Percentiles rank a stretch among this genome's conserved stretches.
phyloP scores from a whole-genome alignment of 1,140 invertebrate genomes.

The Calephelis nemesis region DNA sequence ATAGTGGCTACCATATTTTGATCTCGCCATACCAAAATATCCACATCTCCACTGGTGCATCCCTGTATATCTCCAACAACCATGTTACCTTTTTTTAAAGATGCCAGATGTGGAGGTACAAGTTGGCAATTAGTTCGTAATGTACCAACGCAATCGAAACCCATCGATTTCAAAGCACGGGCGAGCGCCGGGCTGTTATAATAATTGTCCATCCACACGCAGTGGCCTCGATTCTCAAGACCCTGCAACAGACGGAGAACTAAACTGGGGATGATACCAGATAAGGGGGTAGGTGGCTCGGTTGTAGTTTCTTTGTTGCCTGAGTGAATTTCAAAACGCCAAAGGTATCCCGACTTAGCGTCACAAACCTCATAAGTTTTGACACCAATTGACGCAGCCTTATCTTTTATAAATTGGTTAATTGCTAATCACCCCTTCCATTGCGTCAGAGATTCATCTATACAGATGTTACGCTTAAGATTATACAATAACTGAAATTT shows the following conservation, averaged over 20 bases:
- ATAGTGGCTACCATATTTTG: slow-evolving; percentile 20
- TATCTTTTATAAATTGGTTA: too few species aligned
- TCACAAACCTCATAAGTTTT: too few species aligned
- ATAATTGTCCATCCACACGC: slow-evolving; percentile 1
- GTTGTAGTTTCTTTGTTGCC: too few species aligned
- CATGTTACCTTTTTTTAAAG: slow-evolving; percentile 6
- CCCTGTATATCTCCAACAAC: background rate
- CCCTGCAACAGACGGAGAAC: background rate
- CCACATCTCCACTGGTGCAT: slow-evolving; percentile 19
- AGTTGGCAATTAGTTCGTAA: background rate
- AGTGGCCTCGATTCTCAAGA: slow-evolving; percentile 1
- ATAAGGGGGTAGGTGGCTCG: too few species aligned
- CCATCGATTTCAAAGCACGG: background rate
- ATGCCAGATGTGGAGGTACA: background rate
- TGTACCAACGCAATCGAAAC: slow-evolving; percentile 5
- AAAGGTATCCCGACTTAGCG: too few species aligned
- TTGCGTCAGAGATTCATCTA: too few species aligned
- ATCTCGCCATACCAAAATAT: slow-evolving; percentile 27
- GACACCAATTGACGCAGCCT: too few species aligned
- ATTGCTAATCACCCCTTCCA: too few species aligned
- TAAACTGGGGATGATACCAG: too few species aligned
- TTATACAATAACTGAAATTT: too few species aligned
- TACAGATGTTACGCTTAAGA: too few species aligned
- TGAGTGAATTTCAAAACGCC: too few species aligned
- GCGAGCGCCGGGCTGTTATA: slow-evolving; percentile 1